Base-by-base conservation (phyloP, 2,797 vertebrate genomes). In the Spinibarbus caldwelli region DNA sequence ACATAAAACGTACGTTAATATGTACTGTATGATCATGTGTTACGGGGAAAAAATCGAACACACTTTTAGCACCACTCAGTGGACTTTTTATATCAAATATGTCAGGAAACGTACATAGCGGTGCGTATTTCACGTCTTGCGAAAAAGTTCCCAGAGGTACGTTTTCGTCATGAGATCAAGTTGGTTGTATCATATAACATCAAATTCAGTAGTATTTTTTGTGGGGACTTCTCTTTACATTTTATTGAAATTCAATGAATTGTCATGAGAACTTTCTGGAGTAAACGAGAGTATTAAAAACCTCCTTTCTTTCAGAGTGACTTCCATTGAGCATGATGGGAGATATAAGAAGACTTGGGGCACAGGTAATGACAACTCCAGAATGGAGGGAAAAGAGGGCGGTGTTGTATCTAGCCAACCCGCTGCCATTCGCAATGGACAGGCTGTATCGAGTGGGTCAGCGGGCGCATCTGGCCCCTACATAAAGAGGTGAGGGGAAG, bases 331-430 rank as follows among this genome's bases (percentile, higher is more conserved):
- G 90, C 88, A 96, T 29, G 94, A 96, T 81, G 96, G 96, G 4
- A 86, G 90, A 0, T 99, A 99, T 92, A 99, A 96, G 90, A 85
- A 94, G 57, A 96, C 97, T 14, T 99, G 98, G 98, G 95, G 94
- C 81, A 89, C 92, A 0, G 92, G 96, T 31, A 91, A 64, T 0
- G 94, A 93, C 29, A 95, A 90, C 34, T 73, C 47, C 2, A 87
- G 86, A 4, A 31, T 31, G 14, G 78, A 82, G 41, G 52, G 75
- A 5, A 87, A 78, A 12, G 91, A 89, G 0, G 68, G 89, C 0
- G 92, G 94, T 0, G 95, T 97, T 3, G 92, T 99, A 70, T 96
- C 96, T 11, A 97, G 87, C 86, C 98, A 99, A 84, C 98, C 98
- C 1, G 84, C 91, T 1, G 94, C 91, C 0, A 73, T 89, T 87